Evolutionary conservation across 2,113 vertebrate genomes (phyloP), one percentile per base, ranked within the genome.

Genomic region (Mormoops blainvillei): DNA sequence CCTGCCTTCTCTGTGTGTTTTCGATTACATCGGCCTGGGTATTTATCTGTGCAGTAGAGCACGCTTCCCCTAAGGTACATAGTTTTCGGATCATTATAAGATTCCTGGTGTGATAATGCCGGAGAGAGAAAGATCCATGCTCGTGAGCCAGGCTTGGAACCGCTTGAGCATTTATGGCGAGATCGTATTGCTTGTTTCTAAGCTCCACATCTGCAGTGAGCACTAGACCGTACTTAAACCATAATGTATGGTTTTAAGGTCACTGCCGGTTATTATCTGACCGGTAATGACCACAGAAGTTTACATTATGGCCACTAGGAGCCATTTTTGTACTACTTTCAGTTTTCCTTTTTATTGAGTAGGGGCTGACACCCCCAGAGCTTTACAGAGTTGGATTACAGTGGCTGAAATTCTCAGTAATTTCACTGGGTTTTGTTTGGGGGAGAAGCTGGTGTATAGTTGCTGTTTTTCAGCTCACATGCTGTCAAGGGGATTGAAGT

Each of bases 1-100:
- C 19, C 0, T 4, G n/a, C 9, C 52, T 78, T 88, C 65, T 45
- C 24, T 90, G 82, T 94, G 77, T 91, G 85, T 73, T 94, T 95
- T 94, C 11, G 11, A 89, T 87, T 43, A 5, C 68, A 7, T 84
- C 0, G 5, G 31, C 67, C 89, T 95, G 65, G 61, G 7, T 97
- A 28, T 97, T 98, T 97, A 94, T 96, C 94, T 92, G 95, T 95
- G 78, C 81, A 89, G 83, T 67, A 41, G 74, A 94, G 83, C 67
- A 38, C 45, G 91, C 0, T 98, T 97, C 91, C 78, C 89, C 81
- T 87, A 93, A 97, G 93, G 91, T 96, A 85, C 94, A 58, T 95
- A 61, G 96, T 98, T 98, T 98, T 96, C 77, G 91, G 87, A 92
- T 97, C 97, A 95, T 98, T 98, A 96, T 97, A 97, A 97, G 95